These are phyloP conservation scores for Ciona savignyi DNA, from an alignment of 23 tunicate genomes.

Conservation along the genomic window DNA sequence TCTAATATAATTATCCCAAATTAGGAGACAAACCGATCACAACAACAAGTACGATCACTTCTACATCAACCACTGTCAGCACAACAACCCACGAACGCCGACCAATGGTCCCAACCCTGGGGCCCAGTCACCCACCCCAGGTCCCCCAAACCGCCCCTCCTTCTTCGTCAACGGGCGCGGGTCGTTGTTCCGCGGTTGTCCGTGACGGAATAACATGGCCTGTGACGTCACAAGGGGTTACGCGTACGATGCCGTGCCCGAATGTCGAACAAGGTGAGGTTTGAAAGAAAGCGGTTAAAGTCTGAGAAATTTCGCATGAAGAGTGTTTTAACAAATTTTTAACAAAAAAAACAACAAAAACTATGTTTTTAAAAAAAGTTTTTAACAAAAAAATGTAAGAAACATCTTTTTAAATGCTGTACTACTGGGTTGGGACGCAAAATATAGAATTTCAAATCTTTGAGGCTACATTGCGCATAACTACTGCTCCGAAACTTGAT, in stretches of 20 bases:
- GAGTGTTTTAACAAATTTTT: too few relatives aligned
- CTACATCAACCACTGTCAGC: slow-evolving; percentile 15
- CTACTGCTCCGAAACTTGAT: too few relatives aligned
- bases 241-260: slow-evolving; percentile 12
- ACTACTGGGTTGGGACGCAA: too few relatives aligned
- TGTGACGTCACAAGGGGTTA: slow-evolving; percentile 8
- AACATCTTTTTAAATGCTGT: too few relatives aligned
- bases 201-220: slow-evolving; percentile 42
- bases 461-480: too few relatives aligned
- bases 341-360: too few relatives aligned
- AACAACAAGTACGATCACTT: slow-evolving; percentile 21
- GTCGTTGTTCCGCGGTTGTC: slow-evolving; percentile 1
- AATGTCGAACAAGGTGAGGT: slow-evolving; percentile 18
- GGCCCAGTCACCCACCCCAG: not conserved
- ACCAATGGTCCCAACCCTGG: not conserved
- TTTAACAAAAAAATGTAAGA: too few relatives aligned
- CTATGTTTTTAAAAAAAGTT: too few relatives aligned
- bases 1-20: not conserved
- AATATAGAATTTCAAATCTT: too few relatives aligned
- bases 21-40: slow-evolving; percentile 16
- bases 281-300: too few relatives aligned
- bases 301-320: too few relatives aligned
- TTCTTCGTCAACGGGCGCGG: not conserved
- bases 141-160: slow-evolving; percentile 1
- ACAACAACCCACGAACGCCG: slow-evolving; percentile 7